Evolutionary conservation across 2,888 invertebrate genomes (phyloP).

Genomic region (Lasioglossum malachurum): DNA sequence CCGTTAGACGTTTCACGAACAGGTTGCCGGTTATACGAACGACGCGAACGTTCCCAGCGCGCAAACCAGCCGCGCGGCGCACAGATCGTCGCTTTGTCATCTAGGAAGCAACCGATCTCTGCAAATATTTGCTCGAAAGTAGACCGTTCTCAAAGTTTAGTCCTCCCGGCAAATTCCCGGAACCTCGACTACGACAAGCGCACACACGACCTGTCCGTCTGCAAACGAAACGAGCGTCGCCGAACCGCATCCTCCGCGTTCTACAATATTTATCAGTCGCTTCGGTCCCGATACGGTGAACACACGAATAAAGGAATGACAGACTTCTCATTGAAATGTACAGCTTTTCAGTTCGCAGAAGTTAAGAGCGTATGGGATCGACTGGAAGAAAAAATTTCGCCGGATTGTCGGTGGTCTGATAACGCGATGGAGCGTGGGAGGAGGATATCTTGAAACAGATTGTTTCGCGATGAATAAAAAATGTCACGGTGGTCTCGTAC

Average conservation of each 20-base stretch:
- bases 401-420: background rate
- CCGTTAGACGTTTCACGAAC: conserved; percentile 66
- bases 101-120: conserved; percentile 18
- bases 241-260: background rate
- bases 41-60: conserved; percentile 8
- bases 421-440: background rate
- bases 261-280: background rate
- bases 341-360: background rate
- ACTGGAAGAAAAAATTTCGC: background rate
- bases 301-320: background rate
- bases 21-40: conserved; percentile 6
- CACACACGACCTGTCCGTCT: background rate
- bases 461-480: background rate
- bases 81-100: conserved; percentile 22
- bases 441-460: background rate
- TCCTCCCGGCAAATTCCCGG: background rate
- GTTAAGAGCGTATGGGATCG: background rate
- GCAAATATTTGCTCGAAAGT: conserved; percentile 56
- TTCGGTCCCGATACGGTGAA: background rate
- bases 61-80: background rate
- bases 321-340: background rate
- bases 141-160: conserved; percentile 19
- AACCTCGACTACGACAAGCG: background rate
- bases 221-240: background rate
- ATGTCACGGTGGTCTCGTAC: conserved; percentile 5